Conservation (phyloP, 1,140 invertebrate genomes). For the Tenebrio molitor region DNA sequence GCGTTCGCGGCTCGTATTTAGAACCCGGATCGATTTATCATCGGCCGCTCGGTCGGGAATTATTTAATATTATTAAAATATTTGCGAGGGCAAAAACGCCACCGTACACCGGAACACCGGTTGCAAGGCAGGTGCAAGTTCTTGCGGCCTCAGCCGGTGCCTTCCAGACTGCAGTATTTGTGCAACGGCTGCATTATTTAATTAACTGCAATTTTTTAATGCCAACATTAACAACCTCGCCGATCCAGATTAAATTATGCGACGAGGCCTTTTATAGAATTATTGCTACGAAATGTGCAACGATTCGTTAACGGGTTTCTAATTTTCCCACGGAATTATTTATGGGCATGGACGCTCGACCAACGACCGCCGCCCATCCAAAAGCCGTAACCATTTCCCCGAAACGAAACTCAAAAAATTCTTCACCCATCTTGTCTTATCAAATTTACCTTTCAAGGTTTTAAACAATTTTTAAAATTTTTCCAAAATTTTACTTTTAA, state of each 20-base stretch:
- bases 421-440: no score
- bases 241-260: conserved; percentile 56
- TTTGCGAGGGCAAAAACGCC: conserved; percentile 57
- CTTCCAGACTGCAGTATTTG: conserved; percentile 57
- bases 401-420: no score
- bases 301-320: conserved; percentile 56
- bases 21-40: conserved; percentile 60
- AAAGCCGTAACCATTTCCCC: no score
- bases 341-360: no score
- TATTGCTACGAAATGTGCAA: conserved; percentile 52
- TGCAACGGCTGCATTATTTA: conserved; percentile 60
- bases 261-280: conserved; percentile 56
- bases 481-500: no score
- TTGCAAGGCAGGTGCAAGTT: conserved; percentile 60
- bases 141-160: conserved; percentile 55
- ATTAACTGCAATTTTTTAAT: conserved; percentile 60
- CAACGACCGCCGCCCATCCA: no score
- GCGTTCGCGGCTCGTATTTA: conserved; percentile 11
- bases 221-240: conserved; percentile 57
- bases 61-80: conserved; percentile 65
- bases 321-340: conserved; percentile 58
- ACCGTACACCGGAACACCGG: conserved; percentile 56
- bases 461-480: no score
- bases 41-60: conserved; percentile 54
- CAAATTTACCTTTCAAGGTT: no score